Percentiles rank a stretch among this genome's conserved stretches.
Conservation (phyloP, 2,888 invertebrate species). For the Scaeva pyrastri region DNA sequence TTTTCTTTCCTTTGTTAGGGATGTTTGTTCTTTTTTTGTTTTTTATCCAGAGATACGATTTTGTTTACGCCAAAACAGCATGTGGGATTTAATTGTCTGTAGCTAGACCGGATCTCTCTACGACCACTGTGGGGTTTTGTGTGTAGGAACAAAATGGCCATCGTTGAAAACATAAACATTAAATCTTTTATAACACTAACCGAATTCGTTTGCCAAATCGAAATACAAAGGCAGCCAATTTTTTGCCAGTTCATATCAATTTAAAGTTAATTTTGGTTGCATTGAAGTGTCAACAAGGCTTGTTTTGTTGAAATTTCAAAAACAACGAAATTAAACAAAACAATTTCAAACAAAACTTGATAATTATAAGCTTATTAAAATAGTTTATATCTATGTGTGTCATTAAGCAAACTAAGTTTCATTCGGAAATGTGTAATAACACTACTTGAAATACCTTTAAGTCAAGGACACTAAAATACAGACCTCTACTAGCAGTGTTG, state of each 20-base stretch:
- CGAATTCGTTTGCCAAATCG: constrained; percentile 5
- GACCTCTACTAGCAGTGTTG: constrained; percentile 8
- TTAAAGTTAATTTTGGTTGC: background rate
- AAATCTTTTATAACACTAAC: constrained; percentile 1
- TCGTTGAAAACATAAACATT: background rate
- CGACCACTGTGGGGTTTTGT: too few relatives aligned
- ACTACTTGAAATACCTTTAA: constrained; percentile 63
- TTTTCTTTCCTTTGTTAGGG: background rate
- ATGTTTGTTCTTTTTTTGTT: background rate
- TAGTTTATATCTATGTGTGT: constrained; percentile 3
- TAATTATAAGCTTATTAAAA: constrained; percentile 8
- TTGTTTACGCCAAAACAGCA: background rate
- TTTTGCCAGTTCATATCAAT: background rate
- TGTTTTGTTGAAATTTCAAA: background rate
- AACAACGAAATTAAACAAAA: background rate
- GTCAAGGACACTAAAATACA: constrained; percentile 49
- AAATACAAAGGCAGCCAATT: background rate
- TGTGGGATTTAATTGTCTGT: background rate
- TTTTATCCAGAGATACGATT: background rate
- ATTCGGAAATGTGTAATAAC: constrained; percentile 26
- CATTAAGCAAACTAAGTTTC: constrained; percentile 9
- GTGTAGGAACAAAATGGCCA: background rate
- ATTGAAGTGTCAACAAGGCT: constrained; percentile 10
- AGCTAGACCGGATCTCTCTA: constrained; percentile 9
- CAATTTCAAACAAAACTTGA: background rate